Evolutionary conservation across 2,888 invertebrate species (phyloP).

Genomic region (Synanthedon myopaeformis): DNA sequence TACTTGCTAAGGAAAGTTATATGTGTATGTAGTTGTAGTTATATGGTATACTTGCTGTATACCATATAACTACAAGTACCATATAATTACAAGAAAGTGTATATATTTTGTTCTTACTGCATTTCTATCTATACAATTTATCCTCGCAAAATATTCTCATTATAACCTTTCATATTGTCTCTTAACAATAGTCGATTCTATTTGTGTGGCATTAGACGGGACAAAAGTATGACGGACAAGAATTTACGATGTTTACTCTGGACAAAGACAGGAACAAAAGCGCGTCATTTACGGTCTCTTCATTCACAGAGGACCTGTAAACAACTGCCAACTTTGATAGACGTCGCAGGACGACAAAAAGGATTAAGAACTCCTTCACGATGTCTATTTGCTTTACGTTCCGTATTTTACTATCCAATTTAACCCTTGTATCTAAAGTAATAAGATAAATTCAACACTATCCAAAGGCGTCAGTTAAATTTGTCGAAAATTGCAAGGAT

Average conservation of each 20-base stretch:
- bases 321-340: slow-evolving; percentile 64
- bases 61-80: too few relatives aligned
- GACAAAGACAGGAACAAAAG: slow-evolving; percentile 45
- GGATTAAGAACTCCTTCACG: slow-evolving; percentile 36
- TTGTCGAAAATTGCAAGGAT: not conserved
- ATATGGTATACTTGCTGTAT: too few relatives aligned
- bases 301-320: slow-evolving; percentile 46
- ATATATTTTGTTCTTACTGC: not conserved
- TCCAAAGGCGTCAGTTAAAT: too few relatives aligned
- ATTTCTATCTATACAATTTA: slow-evolving; percentile 5
- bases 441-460: not conserved
- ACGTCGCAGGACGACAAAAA: slow-evolving; percentile 52
- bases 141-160: slow-evolving; percentile 15
- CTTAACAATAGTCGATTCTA: slow-evolving; percentile 22
- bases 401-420: not conserved
- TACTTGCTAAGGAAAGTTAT: too few relatives aligned
- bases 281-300: slow-evolving; percentile 48
- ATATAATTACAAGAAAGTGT: too few relatives aligned
- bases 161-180: slow-evolving; percentile 14
- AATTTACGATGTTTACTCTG: slow-evolving; percentile 60
- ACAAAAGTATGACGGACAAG: slow-evolving; percentile 26
- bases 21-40: too few relatives aligned
- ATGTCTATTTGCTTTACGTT: not conserved
- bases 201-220: slow-evolving; percentile 37
- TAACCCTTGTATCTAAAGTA: not conserved